phyloP scores from a whole-genome alignment of 2,888 invertebrate species.

The Pelosia muscerda region DNA sequence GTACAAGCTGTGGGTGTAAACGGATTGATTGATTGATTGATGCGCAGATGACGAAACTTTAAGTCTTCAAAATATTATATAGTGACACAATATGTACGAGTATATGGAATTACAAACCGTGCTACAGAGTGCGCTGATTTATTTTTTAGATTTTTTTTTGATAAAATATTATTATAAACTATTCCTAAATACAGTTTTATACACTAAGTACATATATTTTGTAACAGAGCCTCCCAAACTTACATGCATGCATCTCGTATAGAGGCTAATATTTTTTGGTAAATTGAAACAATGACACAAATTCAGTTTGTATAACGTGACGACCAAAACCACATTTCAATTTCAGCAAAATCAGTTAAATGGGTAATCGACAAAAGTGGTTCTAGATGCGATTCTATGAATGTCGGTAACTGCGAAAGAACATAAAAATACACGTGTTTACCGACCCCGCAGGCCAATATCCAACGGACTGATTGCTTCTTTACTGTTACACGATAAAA shows the following conservation, averaged over 20 bases:
- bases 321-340: constrained; percentile 18
- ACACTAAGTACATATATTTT: too few relatives aligned
- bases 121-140: too few relatives aligned
- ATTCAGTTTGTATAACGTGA: background rate
- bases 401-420: constrained; percentile 70
- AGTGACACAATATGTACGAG: too few relatives aligned
- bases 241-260: background rate
- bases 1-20: too few relatives aligned
- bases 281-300: background rate
- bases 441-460: constrained; percentile 84
- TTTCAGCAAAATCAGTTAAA: constrained; percentile 38
- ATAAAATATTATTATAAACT: too few relatives aligned
- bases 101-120: too few relatives aligned
- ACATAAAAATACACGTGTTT: constrained; percentile 86
- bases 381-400: constrained; percentile 62
- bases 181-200: too few relatives aligned
- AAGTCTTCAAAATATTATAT: too few relatives aligned
- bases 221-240: too few relatives aligned
- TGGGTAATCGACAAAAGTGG: constrained; percentile 62
- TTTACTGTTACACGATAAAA: constrained; percentile 87
- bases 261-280: background rate
- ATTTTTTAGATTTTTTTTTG: too few relatives aligned
- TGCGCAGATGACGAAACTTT: too few relatives aligned
- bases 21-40: too few relatives aligned
- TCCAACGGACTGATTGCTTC: constrained; percentile 85